Evolutionary conservation across 1,140 invertebrate species (phyloP), one percentile per base, ranked within the genome.

Genomic region (Cydia pomonella): DNA sequence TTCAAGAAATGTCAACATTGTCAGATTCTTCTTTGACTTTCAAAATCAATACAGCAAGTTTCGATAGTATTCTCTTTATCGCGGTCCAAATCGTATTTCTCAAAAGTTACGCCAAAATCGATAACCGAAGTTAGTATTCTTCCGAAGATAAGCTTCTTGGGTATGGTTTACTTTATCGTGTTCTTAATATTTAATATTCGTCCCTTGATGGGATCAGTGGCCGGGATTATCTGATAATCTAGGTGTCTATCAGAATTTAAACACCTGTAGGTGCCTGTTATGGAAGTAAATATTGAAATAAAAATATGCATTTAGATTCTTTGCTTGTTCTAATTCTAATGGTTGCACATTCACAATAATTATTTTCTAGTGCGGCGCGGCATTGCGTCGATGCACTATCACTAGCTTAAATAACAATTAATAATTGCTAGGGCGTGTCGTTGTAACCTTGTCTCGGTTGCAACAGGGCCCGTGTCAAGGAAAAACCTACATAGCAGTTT

Each of bases 381-480:
- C 76, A 80, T 75, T 21, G 74, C 64, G 66, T 25, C 78, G 83
- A 86, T 84, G 82, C 76, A 84, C 82, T 83, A 80, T 87, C 87
- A 84, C 78, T 81, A 80, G 83, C 87, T 89, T 91, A 87, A 91
- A 89, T 91, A 88, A 92, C 87, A 92, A 92, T 92, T 92, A 91
- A 91, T 89, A 91, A 91, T 87, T 82, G 89, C 84, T 85, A 91
- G 89, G 91, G 91, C 91, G 88, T 93, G 87, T 92, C 89, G 83
- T 77, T 27, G 78, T 78, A 86, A 91, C 89, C 91, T 92, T 91
- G 91, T 90, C 81, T 86, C 88, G 78, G 85, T 88, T 92, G 87
- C 89, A 91, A 90, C 90, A 91, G 85, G 83, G 87, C 86, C 87
- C 82, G 88, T 92, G 91, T 92, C 91, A 92, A 92, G 91, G 91